These are phyloP conservation scores for Pollenia labialis DNA, from an alignment of 2,888 invertebrate genomes.

Conservation along the genomic window DNA sequence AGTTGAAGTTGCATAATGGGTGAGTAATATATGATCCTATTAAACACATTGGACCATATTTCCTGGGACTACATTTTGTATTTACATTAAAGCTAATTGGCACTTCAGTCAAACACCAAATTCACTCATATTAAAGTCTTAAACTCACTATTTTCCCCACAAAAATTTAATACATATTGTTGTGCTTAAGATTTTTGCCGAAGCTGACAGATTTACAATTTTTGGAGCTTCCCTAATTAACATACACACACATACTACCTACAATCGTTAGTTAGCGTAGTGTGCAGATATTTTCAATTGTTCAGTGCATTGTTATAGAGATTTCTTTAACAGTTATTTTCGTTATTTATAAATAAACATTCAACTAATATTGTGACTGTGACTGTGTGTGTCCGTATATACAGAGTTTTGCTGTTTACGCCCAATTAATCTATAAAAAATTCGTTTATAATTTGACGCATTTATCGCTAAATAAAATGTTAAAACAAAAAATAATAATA, in stretches of 20 bases:
- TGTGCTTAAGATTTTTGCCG: background rate
- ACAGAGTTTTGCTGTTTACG: conserved; percentile 78
- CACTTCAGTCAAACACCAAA: no score
- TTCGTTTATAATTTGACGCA: conserved; percentile 82
- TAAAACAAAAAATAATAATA: conserved; percentile 22
- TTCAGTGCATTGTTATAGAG: conserved; percentile 29
- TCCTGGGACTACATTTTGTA: no score
- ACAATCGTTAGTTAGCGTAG: background rate
- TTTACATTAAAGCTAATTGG: no score
- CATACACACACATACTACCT: no score
- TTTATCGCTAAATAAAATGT: conserved; percentile 75
- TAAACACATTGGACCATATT: no score
- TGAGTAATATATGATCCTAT: no score
- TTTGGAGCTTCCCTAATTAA: background rate
- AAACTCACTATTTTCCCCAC: no score
- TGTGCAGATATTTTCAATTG: conserved; percentile 5
- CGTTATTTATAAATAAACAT: conserved; percentile 17
- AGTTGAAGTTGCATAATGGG: no score
- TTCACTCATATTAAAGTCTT: no score
- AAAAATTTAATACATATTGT: background rate
- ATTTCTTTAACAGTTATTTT: conserved; percentile 47
- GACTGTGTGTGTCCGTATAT: background rate
- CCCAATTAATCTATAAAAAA: conserved; percentile 83
- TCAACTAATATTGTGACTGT: background rate
- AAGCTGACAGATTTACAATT: background rate